Evolutionary conservation across 2,797 vertebrate species (phyloP).

Genomic region (Tokudaia tokunoshimensis): DNA sequence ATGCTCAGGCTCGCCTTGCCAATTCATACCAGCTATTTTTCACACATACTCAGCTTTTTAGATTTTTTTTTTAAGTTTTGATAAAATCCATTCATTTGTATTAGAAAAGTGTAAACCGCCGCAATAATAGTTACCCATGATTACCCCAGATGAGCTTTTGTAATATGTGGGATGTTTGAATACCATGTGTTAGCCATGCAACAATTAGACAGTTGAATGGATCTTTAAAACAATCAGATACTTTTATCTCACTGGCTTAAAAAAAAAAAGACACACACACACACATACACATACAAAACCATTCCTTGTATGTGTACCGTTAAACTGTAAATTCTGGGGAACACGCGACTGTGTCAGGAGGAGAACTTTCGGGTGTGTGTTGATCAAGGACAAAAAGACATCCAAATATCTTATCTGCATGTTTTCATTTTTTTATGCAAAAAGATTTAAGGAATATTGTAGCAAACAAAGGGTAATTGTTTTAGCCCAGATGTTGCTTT

Average conservation of each 20-base stretch:
- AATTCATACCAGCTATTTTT: slow-evolving; percentile 93
- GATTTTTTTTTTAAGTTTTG: slow-evolving; percentile 89
- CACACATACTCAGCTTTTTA: slow-evolving; percentile 92
- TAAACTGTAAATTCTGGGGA: slow-evolving; percentile 89
- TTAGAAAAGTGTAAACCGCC: slow-evolving; percentile 93
- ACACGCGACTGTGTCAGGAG: slow-evolving; percentile 81
- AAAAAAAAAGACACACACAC: slow-evolving; percentile 84
- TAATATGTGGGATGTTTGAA: slow-evolving; percentile 94
- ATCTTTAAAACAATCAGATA: slow-evolving; percentile 95
- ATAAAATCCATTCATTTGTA: slow-evolving; percentile 94
- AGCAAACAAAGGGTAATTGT: slow-evolving; percentile 99
- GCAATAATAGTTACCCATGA: slow-evolving; percentile 93
- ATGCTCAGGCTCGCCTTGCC: slow-evolving; percentile 92
- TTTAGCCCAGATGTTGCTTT: slow-evolving; percentile 99
- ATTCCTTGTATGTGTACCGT: slow-evolving; percentile 90
- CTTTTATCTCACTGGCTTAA: slow-evolving; percentile 93
- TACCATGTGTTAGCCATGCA: slow-evolving; percentile 95
- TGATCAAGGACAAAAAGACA: slow-evolving; percentile 95
- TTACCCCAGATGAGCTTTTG: slow-evolving; percentile 94
- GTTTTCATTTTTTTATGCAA: slow-evolving; percentile 90
- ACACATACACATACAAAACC: background rate
- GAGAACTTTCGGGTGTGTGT: slow-evolving; percentile 89
- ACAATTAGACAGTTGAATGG: slow-evolving; percentile 95
- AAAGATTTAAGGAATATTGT: slow-evolving; percentile 96
- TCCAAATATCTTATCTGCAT: slow-evolving; percentile 90